These are phyloP conservation scores for Aleiodes alternator DNA, from an alignment of 2,888 invertebrate genomes.

Conservation along the genomic window DNA sequence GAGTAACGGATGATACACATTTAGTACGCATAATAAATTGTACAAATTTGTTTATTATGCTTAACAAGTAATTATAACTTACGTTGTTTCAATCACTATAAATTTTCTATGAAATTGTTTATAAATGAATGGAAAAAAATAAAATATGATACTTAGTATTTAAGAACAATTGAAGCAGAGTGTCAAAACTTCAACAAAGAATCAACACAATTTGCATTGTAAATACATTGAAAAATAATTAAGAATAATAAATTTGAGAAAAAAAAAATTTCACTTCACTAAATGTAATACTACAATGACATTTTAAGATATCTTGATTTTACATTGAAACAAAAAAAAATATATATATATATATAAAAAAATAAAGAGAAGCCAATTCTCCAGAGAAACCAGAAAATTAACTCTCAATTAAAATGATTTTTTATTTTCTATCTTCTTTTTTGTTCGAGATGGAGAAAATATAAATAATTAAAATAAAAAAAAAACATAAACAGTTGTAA, in stretches of 20 bases:
- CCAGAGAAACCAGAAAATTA: conserved; percentile 36
- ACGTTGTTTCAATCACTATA: conserved; percentile 72
- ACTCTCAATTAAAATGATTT: no score
- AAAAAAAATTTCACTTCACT: conserved; percentile 43
- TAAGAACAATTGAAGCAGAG: conserved; percentile 55
- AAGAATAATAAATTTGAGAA: conserved; percentile 36
- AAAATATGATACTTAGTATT: conserved; percentile 63
- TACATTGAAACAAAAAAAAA: no score
- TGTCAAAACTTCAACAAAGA: conserved; percentile 40
- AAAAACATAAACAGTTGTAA: conserved; percentile 54
- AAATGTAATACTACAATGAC: conserved; percentile 8
- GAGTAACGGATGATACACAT: conserved; percentile 11
- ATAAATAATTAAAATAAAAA: conserved; percentile 38
- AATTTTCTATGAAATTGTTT: conserved; percentile 73
- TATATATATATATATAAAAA: not conserved
- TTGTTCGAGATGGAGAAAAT: conserved; percentile 26
- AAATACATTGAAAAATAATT: conserved; percentile 58
- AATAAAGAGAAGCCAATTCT: conserved; percentile 35
- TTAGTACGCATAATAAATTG: conserved; percentile 71
- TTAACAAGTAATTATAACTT: conserved; percentile 68
- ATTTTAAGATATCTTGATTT: no score
- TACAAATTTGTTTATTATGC: conserved; percentile 74
- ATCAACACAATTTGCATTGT: conserved; percentile 59
- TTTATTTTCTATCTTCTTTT: conserved; percentile 40
- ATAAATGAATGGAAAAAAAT: conserved; percentile 61